Percentiles rank a stretch among this genome's conserved stretches.
Conservation (phyloP, 2,888 invertebrate species). For the Sturmia bella region DNA sequence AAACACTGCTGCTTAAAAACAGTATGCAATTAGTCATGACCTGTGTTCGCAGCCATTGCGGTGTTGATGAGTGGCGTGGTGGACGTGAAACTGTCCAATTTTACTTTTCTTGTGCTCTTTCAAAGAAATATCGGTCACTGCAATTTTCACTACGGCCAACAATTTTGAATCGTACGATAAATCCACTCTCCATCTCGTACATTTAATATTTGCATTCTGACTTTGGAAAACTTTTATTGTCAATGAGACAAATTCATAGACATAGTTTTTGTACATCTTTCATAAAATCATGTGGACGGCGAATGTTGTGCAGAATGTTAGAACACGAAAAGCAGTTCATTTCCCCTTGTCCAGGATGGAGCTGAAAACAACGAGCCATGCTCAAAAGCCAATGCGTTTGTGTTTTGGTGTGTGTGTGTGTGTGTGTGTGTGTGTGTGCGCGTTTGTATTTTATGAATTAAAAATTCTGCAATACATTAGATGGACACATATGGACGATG, state of each 20-base stretch:
- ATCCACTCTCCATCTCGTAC: neutral
- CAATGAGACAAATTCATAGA: conserved; percentile 63
- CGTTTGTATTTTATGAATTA: conserved; percentile 27
- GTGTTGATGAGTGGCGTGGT: neutral
- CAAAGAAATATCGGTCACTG: too few species aligned
- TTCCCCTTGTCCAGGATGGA: neutral
- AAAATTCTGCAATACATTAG: conserved; percentile 55
- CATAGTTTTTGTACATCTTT: conserved; percentile 60
- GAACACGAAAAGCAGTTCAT: conserved; percentile 15
- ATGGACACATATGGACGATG: neutral
- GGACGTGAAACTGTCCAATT: too few species aligned
- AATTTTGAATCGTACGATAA: conserved; percentile 8
- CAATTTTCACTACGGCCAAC: neutral
- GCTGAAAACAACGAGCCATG: neutral
- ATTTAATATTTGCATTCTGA: conserved; percentile 47
- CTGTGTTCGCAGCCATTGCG: too few species aligned
- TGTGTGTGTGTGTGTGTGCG: conserved; percentile 9
- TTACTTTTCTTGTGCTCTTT: too few species aligned
- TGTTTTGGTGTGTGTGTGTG: neutral
- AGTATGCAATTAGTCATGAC: too few species aligned
- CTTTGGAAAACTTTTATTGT: conserved; percentile 61
- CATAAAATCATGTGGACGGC: conserved; percentile 57
- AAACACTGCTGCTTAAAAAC: too few species aligned
- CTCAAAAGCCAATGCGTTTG: neutral
- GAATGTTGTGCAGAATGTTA: neutral